These are phyloP conservation scores for Hemibagrus guttatus DNA, from an alignment of 2,797 vertebrate genomes.

Conservation along the genomic window DNA sequence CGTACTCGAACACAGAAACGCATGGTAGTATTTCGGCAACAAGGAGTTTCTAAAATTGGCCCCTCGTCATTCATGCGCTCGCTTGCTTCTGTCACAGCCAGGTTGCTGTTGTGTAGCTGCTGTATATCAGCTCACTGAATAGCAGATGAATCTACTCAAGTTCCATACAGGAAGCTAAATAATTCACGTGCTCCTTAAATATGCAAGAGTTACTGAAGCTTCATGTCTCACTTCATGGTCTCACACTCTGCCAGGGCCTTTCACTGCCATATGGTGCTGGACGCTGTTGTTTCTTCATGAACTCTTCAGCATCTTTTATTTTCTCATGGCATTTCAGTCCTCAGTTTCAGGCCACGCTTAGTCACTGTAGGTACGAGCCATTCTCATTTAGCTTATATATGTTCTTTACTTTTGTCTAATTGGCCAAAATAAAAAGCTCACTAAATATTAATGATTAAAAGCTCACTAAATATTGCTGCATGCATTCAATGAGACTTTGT, in stretches of 20 bases:
- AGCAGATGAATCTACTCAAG: constrained; percentile 52
- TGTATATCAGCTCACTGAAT: constrained; percentile 52
- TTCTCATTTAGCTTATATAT: background rate
- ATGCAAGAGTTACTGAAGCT: constrained; percentile 62
- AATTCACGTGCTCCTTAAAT: constrained; percentile 73
- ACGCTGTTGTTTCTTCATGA: background rate
- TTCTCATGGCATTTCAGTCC: background rate
- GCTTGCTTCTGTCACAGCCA: background rate
- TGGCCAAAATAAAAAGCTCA: background rate
- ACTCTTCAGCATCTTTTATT: background rate
- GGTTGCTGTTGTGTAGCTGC: constrained; percentile 6
- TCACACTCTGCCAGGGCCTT: constrained; percentile 25
- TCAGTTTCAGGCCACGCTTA: background rate
- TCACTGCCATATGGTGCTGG: constrained; percentile 34
- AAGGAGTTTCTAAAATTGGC: constrained; percentile 2
- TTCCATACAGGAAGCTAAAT: constrained; percentile 70
- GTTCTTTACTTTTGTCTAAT: background rate
- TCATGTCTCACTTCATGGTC: constrained; percentile 32
- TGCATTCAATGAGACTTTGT: background rate
- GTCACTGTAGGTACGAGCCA: background rate
- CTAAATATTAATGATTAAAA: background rate
- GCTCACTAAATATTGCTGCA: background rate
- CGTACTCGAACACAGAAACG: background rate
- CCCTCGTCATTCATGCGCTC: background rate
- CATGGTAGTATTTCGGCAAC: background rate